Evolutionary conservation across 2,888 invertebrate species (phyloP).

Genomic region (Lithophane ornitopus): DNA sequence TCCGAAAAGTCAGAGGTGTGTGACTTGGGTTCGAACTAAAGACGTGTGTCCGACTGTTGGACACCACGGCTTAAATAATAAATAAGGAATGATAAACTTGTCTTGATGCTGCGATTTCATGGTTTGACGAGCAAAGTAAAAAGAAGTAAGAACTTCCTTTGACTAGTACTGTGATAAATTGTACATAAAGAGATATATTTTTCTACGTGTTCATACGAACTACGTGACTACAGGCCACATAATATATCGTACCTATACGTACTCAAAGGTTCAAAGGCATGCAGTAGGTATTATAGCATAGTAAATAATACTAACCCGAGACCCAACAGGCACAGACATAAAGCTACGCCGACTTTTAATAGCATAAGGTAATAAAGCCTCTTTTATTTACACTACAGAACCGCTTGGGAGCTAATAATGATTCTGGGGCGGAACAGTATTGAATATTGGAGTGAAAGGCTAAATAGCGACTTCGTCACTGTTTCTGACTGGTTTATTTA

Average conservation of each 20-base stretch:
- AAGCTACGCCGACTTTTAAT: constrained; percentile 56
- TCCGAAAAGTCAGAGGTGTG: too few species aligned
- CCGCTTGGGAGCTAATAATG: constrained; percentile 54
- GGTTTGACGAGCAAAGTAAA: constrained; percentile 31
- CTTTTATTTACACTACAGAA: constrained; percentile 58
- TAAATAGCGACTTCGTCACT: constrained; percentile 36
- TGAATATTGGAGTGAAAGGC: constrained; percentile 53
- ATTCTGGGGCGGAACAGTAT: constrained; percentile 47
- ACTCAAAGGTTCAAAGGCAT: constrained; percentile 41
- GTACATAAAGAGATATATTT: constrained; percentile 45
- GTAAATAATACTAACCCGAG: constrained; percentile 50
- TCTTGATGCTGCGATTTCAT: constrained; percentile 31
- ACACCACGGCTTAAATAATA: constrained; percentile 25
- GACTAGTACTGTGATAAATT: constrained; percentile 31
- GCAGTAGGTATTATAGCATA: constrained; percentile 44
- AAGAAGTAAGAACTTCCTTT: constrained; percentile 37
- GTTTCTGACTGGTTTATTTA: constrained; percentile 27
- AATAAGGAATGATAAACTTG: constrained; percentile 34
- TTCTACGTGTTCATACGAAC: constrained; percentile 32
- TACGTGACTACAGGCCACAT: constrained; percentile 42
- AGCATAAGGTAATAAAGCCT: constrained; percentile 57
- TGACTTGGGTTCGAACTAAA: too few species aligned
- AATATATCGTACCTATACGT: constrained; percentile 19
- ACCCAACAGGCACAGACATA: constrained; percentile 49
- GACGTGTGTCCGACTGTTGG: too few species aligned